Percentiles rank a stretch among this genome's conserved stretches.
phyloP scores from a whole-genome alignment of 1,140 invertebrate genomes.

The Luehdorfia chinensis region DNA sequence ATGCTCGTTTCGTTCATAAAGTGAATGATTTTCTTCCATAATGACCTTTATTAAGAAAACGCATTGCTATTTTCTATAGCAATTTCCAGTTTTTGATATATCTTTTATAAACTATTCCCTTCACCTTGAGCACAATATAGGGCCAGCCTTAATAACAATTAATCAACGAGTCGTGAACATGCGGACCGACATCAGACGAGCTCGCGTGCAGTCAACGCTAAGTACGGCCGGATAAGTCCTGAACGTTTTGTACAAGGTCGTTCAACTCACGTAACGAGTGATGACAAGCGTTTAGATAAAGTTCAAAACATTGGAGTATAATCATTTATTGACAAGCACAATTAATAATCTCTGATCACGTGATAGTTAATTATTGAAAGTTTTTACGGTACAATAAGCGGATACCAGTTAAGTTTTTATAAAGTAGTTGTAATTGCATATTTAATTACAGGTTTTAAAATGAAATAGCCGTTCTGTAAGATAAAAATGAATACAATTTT shows the following conservation, averaged over 20 bases:
- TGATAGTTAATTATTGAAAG: conserved; percentile 1
- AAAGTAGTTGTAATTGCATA: neutral
- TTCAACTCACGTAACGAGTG: conserved; percentile 36
- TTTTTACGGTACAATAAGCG: neutral
- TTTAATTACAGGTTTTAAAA: neutral
- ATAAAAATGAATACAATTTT: too few species aligned
- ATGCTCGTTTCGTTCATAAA: too few species aligned
- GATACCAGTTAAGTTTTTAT: neutral
- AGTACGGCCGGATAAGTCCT: conserved; percentile 23
- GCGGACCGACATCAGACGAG: neutral
- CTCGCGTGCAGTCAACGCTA: neutral
- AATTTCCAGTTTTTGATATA: too few species aligned
- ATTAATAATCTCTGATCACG: neutral
- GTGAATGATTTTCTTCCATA: too few species aligned
- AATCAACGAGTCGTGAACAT: conserved; percentile 11
- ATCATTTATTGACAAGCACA: conserved; percentile 18
- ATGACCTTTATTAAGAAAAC: too few species aligned
- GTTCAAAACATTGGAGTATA: conserved; percentile 22
- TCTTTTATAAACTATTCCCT: neutral
- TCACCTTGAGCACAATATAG: neutral
- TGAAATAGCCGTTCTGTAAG: neutral
- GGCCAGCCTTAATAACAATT: conserved; percentile 3
- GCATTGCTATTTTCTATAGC: too few species aligned
- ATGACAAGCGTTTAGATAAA: conserved; percentile 3
- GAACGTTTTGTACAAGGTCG: conserved; percentile 27